Conservation (phyloP, 2,888 invertebrate species). For the Pristionchus fissidentatus region DNA sequence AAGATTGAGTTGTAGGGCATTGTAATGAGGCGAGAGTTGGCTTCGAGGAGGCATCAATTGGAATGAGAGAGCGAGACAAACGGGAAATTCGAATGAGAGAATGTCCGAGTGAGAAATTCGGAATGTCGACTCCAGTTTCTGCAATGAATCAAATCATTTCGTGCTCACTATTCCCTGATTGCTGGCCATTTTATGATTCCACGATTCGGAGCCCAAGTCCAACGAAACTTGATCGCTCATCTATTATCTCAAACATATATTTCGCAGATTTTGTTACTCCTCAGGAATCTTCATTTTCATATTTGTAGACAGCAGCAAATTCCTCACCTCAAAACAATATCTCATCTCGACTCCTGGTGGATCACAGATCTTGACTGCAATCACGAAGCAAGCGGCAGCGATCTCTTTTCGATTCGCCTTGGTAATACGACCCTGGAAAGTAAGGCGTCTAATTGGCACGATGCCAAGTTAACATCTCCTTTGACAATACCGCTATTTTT, state of each 20-base stretch:
- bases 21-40: conserved; percentile 57
- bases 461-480: too few species aligned
- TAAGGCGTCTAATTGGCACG: too few species aligned
- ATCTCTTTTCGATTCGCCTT: conserved; percentile 95
- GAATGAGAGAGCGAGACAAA: conserved; percentile 61
- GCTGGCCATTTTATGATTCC: too few species aligned
- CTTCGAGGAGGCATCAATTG: conserved; percentile 53
- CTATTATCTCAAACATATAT: too few species aligned
- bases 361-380: conserved; percentile 96
- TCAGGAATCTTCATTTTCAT: neutral
- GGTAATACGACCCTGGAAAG: conserved; percentile 84
- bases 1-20: conserved; percentile 52
- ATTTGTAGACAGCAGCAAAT: neutral
- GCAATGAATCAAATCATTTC: neutral
- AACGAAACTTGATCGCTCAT: too few species aligned
- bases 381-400: conserved; percentile 92
- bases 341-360: conserved; percentile 91
- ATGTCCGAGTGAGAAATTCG: conserved; percentile 41
- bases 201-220: too few species aligned
- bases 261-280: too few species aligned
- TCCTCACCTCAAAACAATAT: conserved; percentile 87
- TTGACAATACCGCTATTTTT: too few species aligned
- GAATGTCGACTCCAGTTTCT: conserved; percentile 36
- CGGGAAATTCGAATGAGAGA: conserved; percentile 57
- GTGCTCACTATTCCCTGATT: too few species aligned